phyloP scores from a whole-genome alignment of 2,113 vertebrate genomes.

The Rhipidura dahli region DNA sequence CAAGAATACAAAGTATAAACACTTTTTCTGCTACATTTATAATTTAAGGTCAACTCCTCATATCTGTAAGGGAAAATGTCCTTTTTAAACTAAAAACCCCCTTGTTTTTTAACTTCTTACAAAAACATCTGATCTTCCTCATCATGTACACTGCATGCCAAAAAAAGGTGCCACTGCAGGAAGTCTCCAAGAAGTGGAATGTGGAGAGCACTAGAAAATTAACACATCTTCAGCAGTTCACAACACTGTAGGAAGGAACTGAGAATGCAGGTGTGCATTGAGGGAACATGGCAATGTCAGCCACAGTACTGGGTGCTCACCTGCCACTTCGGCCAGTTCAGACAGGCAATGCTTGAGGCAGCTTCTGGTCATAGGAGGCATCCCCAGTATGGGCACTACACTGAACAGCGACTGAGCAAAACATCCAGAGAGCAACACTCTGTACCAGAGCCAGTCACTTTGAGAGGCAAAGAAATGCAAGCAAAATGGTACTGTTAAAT shows the following conservation, averaged over 20 bases:
- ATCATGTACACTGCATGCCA: background rate
- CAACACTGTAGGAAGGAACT: background rate
- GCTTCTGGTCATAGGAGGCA: background rate
- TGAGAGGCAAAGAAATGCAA: background rate
- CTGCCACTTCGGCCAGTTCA: background rate
- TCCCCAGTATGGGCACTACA: background rate
- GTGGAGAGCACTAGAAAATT: background rate
- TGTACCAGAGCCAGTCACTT: background rate
- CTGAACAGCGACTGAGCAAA: rapidly evolving
- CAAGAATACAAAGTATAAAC: background rate
- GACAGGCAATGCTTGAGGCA: background rate
- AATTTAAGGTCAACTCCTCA: background rate
- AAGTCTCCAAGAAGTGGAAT: background rate
- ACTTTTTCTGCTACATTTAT: background rate
- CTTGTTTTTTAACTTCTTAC: background rate
- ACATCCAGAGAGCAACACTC: background rate
- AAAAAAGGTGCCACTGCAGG: background rate
- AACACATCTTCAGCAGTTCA: background rate
- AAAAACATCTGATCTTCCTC: background rate
- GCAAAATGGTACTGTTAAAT: background rate
- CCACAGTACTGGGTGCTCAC: background rate
- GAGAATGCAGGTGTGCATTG: rapidly evolving
- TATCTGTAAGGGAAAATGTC: background rate
- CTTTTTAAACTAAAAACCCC: rapidly evolving
- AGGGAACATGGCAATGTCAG: background rate